Conservation (phyloP, 2,888 invertebrate genomes). For the Entomobrya proxima region DNA sequence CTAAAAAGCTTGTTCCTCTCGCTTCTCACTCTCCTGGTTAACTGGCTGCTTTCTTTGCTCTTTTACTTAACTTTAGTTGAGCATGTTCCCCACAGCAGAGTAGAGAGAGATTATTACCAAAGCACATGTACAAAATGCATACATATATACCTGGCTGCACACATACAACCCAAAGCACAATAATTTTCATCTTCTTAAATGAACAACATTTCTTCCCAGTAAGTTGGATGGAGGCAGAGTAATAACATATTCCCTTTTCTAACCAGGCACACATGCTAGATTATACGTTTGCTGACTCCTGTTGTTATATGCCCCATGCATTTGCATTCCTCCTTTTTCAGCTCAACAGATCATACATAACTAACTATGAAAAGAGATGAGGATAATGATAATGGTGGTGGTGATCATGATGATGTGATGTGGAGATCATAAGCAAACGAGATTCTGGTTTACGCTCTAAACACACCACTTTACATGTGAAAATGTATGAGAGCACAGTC, state of each 20-base stretch:
- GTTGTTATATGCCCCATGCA: slow-evolving; percentile 28
- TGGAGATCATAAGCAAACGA: slow-evolving; percentile 59
- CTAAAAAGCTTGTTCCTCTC: slow-evolving; percentile 29
- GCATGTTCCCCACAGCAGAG: slow-evolving; percentile 1
- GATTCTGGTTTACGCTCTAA: slow-evolving; percentile 68
- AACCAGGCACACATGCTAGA: slow-evolving; percentile 68
- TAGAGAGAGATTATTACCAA: no score
- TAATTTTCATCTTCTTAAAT: no score
- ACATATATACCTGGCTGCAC: background rate
- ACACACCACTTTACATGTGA: background rate
- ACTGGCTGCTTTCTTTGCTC: slow-evolving; percentile 43
- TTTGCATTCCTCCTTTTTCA: slow-evolving; percentile 64
- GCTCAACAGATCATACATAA: slow-evolving; percentile 67
- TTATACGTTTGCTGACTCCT: slow-evolving; percentile 57
- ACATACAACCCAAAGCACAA: background rate
- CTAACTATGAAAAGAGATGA: background rate
- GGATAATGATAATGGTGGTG: slow-evolving; percentile 31
- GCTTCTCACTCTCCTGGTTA: slow-evolving; percentile 39
- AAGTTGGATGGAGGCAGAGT: background rate
- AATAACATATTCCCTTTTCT: slow-evolving; percentile 57
- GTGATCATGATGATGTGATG: slow-evolving; percentile 45
- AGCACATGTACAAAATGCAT: background rate
- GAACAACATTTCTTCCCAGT: background rate
- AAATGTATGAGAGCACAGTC: slow-evolving; percentile 23
- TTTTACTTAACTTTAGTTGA: slow-evolving; percentile 41